Base-by-base conservation (phyloP, 1,140 invertebrate species). In the Triops longicaudatus region DNA sequence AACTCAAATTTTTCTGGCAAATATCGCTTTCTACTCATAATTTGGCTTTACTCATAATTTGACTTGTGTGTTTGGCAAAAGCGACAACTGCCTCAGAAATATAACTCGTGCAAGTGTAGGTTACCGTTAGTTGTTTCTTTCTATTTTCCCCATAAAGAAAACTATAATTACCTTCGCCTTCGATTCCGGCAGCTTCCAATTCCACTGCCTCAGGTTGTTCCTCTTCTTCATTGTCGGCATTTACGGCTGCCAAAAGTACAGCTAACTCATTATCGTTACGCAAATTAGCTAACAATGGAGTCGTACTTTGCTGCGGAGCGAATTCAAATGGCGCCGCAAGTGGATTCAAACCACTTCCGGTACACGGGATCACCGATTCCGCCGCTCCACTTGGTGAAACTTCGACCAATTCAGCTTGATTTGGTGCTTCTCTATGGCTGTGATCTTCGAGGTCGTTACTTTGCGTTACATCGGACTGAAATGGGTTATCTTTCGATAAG, bases 241-340 rank as follows among this genome's bases (percentile, higher is more conserved):
- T 77, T 22, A 72, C 76, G 10, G 76, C 76, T 11, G 76, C 76
- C 72, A 77, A 73, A 14, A 77, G 76, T 44, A 77, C 76, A 42
- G 76, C 76, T 14, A 77, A 73, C 42, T 77, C 27, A n/a, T 41
- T 41, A 73, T 77, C 76, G 76, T 73, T 77, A 44, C 72, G 42
- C 28, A 72, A 77, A n/a, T 44, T 71, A 73, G 42, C 72, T 26
- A 77, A 27, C 7, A 77, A 22, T 41, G 73, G 26, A 22, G 73
- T 73, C 26, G 76, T 71, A 42, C 41, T 73, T 37, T 44, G 76
- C 42, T 77, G 73, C 14, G 72, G 27, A 22, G 63, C 27, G 27
- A 27, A 43, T 12, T 27, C 27, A 26, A 28, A 42, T 4, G 76
- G 31, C 72, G 37, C 37, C 14, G 26, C 72, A 27, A 41, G 22